Evolutionary conservation across 1,140 invertebrate genomes (phyloP).

Genomic region (Macrostomum lignano): DNA sequence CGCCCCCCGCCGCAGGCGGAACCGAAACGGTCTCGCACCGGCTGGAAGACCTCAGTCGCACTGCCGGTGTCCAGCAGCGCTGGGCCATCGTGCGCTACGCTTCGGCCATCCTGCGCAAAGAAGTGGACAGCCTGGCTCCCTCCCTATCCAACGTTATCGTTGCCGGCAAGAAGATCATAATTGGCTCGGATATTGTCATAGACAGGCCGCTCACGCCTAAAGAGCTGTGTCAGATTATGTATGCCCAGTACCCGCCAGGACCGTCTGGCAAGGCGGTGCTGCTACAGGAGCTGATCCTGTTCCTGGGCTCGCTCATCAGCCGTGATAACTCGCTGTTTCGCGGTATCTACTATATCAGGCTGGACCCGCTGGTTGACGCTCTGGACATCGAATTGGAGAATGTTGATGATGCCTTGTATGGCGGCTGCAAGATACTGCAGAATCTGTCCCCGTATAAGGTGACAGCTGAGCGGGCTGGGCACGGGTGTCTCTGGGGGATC

Average conservation of each 20-base stretch:
- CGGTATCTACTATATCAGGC: no score
- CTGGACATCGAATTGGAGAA: no score
- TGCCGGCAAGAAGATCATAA: constrained; percentile 62
- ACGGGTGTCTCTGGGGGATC: no score
- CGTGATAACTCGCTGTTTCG: constrained; percentile 68
- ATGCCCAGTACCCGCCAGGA: constrained; percentile 36
- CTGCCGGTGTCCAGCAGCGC: no score
- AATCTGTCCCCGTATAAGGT: no score
- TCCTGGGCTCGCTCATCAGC: constrained; percentile 65
- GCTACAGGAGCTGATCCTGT: constrained; percentile 73
- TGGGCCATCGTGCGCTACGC: constrained; percentile 72
- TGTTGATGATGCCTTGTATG: no score
- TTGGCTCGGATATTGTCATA: constrained; percentile 55
- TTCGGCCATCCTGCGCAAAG: constrained; percentile 60
- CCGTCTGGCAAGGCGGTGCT: constrained; percentile 72
- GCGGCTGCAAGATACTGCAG: no score
- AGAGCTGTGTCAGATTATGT: constrained; percentile 38
- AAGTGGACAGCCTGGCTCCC: constrained; percentile 84
- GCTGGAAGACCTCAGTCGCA: no score
- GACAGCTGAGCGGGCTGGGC: no score
- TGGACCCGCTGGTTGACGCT: no score
- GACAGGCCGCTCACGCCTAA: constrained; percentile 78
- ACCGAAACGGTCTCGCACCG: no score
- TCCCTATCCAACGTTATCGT: constrained; percentile 84
- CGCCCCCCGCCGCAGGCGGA: no score